Evolutionary conservation across 1,140 invertebrate genomes (phyloP).

Genomic region (Camponotus pennsylvanicus): DNA sequence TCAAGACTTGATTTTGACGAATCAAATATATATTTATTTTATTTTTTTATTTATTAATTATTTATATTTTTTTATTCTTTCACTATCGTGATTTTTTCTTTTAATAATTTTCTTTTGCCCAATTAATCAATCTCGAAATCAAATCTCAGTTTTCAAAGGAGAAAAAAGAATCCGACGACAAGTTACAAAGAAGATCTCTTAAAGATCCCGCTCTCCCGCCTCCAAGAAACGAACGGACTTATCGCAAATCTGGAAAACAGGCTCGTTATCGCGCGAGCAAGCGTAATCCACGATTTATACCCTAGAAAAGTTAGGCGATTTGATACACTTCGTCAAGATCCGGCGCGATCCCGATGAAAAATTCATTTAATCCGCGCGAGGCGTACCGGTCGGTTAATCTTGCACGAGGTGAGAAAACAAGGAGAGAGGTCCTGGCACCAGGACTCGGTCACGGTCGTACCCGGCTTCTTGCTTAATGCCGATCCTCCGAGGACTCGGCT

Average conservation of each 20-base stretch:
- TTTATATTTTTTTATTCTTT: no score
- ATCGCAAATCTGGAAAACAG: neutral
- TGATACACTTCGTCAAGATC: constrained; percentile 52
- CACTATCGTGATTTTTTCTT: no score
- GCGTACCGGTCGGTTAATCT: constrained; percentile 63
- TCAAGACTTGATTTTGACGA: neutral
- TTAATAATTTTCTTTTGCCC: no score
- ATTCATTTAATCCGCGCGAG: constrained; percentile 51
- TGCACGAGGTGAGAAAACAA: constrained; percentile 61
- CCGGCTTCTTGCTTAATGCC: constrained; percentile 61
- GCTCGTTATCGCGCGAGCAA: constrained; percentile 18
- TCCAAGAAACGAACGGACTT: constrained; percentile 7
- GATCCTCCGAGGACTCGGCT: constrained; percentile 31
- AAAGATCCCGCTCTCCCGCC: neutral
- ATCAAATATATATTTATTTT: neutral
- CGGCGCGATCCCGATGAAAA: constrained; percentile 40
- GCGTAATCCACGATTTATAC: constrained; percentile 41
- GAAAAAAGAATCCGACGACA: neutral
- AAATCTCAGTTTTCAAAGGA: neutral
- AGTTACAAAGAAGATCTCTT: neutral
- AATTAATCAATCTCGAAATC: no score
- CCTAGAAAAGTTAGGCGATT: constrained; percentile 36
- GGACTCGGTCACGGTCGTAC: constrained; percentile 41
- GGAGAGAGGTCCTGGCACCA: constrained; percentile 28
- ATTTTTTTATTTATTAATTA: no score